Evolutionary conservation across 2,113 vertebrate species (phyloP).

Genomic region (Rhizomys pruinosus): DNA sequence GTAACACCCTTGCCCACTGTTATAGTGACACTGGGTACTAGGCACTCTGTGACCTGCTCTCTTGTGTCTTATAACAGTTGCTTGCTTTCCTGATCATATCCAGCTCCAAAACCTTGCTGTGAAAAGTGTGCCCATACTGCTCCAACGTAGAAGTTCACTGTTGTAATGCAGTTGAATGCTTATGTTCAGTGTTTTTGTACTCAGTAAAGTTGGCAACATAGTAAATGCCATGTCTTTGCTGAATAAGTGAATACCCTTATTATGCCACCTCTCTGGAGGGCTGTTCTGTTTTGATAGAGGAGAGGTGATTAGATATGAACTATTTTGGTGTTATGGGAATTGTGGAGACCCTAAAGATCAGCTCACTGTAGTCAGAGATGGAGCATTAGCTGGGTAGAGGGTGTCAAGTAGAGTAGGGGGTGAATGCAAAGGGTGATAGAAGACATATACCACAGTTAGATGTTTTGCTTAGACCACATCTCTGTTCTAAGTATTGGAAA

Average conservation of each 20-base stretch:
- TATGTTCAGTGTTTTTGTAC: background rate
- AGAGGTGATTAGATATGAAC: background rate
- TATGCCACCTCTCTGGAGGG: background rate
- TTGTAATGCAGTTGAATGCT: background rate
- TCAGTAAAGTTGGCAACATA: background rate
- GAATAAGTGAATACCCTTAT: background rate
- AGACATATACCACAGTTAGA: background rate
- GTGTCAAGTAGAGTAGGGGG: background rate
- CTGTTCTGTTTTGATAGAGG: background rate
- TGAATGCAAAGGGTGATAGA: background rate
- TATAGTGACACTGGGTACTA: background rate
- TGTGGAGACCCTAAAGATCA: background rate
- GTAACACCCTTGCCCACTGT: background rate
- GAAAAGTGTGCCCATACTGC: too few species aligned
- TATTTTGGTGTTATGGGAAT: background rate
- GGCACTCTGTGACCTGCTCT: background rate
- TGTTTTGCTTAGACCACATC: background rate
- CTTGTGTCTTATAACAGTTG: background rate
- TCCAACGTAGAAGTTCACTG: background rate
- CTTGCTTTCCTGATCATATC: background rate
- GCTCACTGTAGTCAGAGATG: background rate
- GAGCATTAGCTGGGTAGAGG: background rate
- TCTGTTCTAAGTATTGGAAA: background rate
- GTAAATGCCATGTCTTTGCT: background rate
- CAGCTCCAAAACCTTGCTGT: background rate